Conservation (phyloP, 2,797 vertebrate genomes). For the Margarornis squamiger region DNA sequence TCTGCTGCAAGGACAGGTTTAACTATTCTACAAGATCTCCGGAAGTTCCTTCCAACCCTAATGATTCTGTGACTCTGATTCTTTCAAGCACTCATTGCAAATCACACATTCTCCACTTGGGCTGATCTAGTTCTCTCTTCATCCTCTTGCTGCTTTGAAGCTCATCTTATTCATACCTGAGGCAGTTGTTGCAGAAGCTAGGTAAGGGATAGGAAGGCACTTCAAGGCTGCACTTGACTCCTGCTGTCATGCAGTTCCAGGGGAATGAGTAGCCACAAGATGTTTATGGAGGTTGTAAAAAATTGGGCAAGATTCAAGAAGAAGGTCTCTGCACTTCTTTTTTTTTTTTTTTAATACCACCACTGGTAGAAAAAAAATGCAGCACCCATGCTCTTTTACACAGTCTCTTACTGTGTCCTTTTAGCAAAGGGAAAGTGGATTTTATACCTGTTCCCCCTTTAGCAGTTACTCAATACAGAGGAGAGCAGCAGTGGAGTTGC, state of each 20-base stretch:
- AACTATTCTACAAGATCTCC: not conserved
- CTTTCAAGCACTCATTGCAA: not conserved
- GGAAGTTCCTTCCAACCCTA: not conserved
- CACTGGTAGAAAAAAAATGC: not conserved
- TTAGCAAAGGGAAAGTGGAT: not conserved
- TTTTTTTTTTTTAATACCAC: not conserved
- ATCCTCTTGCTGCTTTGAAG: not conserved
- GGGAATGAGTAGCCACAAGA: not conserved
- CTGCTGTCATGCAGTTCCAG: not conserved
- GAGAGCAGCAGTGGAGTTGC: not conserved
- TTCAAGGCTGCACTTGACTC: not conserved
- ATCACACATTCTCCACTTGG: not conserved
- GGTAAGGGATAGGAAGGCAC: not conserved
- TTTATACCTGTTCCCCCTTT: not conserved
- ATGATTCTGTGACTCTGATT: not conserved
- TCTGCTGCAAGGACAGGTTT: not conserved
- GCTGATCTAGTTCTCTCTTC: not conserved
- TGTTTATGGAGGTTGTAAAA: not conserved
- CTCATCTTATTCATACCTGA: not conserved
- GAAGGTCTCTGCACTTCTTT: not conserved
- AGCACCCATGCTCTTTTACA: fast-evolving
- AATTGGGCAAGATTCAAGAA: not conserved
- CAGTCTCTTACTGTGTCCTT: not conserved
- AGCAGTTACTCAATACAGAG: not conserved
- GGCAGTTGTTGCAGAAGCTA: not conserved